Conservation (phyloP, 2,113 vertebrate genomes). For the Aplodontia rufa region DNA sequence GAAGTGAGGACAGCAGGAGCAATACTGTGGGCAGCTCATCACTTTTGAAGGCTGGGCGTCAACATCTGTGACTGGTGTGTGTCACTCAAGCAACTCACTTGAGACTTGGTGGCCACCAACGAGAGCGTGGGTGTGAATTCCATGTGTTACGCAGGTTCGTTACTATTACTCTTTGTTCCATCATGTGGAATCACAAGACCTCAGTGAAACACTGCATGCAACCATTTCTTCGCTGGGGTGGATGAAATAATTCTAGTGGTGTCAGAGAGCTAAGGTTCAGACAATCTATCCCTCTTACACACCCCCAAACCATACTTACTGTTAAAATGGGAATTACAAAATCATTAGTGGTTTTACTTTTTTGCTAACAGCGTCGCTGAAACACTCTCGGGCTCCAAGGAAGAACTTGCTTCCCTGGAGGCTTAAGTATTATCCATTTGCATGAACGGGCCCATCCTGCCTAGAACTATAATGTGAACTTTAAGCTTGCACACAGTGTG, state of each 20-base stretch:
- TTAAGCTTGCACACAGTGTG: neutral
- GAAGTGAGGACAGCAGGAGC: neutral
- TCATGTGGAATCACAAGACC: neutral
- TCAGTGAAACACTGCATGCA: neutral
- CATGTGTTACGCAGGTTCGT: neutral
- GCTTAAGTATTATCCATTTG: neutral
- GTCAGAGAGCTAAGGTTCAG: constrained; percentile 34
- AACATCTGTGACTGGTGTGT: neutral
- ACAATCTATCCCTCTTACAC: neutral
- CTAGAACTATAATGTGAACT: constrained; percentile 17
- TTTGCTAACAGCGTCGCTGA: neutral
- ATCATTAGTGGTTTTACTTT: constrained; percentile 22
- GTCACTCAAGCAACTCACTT: neutral
- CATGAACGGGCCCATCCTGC: neutral
- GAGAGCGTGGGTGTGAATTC: neutral
- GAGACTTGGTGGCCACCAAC: neutral
- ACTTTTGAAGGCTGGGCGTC: neutral
- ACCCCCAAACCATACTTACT: neutral
- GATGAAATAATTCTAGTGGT: neutral
- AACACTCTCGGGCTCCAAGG: neutral
- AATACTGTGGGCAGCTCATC: neutral
- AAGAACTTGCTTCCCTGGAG: neutral
- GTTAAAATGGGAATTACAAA: constrained; percentile 25
- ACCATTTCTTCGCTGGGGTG: neutral
- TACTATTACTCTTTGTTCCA: neutral